phyloP scores from a whole-genome alignment of 1,140 invertebrate species.

The Orchesella cincta region DNA sequence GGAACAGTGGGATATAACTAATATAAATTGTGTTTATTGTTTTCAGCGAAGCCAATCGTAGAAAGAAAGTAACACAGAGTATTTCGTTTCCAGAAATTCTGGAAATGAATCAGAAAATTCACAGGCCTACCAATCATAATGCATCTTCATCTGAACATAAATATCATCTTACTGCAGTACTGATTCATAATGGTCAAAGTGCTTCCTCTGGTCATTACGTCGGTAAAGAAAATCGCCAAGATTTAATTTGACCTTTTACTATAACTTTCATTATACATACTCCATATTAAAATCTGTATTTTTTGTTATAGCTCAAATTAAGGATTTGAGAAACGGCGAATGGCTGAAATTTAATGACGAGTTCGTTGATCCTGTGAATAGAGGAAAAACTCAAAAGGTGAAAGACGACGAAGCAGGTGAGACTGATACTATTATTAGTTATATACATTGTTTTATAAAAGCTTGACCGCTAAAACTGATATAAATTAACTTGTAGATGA shows the following conservation, averaged over 20 bases:
- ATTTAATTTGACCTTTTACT: background rate
- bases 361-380: slow-evolving; percentile 64
- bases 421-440: background rate
- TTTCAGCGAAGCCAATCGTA: slow-evolving; percentile 63
- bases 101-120: slow-evolving; percentile 61
- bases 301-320: slow-evolving; percentile 64
- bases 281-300: slow-evolving; percentile 32
- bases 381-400: slow-evolving; percentile 57
- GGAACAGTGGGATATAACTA: background rate
- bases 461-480: no score
- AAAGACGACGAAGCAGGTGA: slow-evolving; percentile 59
- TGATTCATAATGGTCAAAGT: slow-evolving; percentile 68
- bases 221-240: slow-evolving; percentile 53
- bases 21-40: slow-evolving; percentile 46
- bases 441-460: background rate
- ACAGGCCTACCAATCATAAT: background rate
- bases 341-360: slow-evolving; percentile 75
- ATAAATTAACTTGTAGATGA: no score
- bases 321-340: slow-evolving; percentile 60
- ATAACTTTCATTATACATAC: background rate
- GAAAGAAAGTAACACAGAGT: slow-evolving; percentile 69
- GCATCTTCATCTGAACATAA: slow-evolving; percentile 53
- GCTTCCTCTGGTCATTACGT: slow-evolving; percentile 74
- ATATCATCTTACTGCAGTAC: slow-evolving; percentile 68
- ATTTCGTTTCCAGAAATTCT: slow-evolving; percentile 69